Base-by-base conservation (phyloP, 2,113 vertebrate genomes). In the Xyliphius kryptos region DNA sequence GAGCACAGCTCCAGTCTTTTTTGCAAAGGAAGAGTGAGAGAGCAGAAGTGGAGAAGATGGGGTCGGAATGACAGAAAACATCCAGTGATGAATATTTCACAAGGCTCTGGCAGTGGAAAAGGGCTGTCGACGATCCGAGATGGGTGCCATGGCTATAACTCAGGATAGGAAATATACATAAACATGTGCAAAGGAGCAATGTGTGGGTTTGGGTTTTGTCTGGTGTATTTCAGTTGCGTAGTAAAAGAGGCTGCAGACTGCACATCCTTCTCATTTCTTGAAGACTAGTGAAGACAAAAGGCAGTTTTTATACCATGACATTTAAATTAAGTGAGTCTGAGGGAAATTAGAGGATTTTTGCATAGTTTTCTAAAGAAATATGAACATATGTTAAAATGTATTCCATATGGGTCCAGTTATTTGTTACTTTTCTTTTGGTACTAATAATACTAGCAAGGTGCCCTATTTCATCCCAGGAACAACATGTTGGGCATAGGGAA, bases 21-120 rank as follows among this genome's bases (percentile, higher is more conserved):
- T 21, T 38, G 46, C 11, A 47, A 44, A 9, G 46, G 16, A 15
- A 43, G 38, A 19, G n/a, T 1, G 36, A 26, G 41, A 10, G n/a
- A 9, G 11, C n/a, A 46, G 7, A 15, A 51, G 6, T 20, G 19
- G 26, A n/a, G 32, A 4, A 2, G 43, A 19, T n/a, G 56, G 20
- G 6, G 9, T 40, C 41, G 44, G 56, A 59, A 12, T 67, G 64
- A 67, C 64, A 59, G 64, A 52, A 53, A 36, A 60, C 65, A 59
- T 47, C 47, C 44, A 16, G 12, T 52, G 64, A 66, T 66, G 56
- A 60, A 67, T 67, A 59, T 67, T 67, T 67, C 64, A 67, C 48
- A 46, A 59, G 56, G 47, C 21, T 52, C 56, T 21, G 9, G 56
- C 38, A 46, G 21, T 3, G 10, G 5, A 56, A 37, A n/a, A 21